phyloP scores from a whole-genome alignment of 2,113 vertebrate species.

The Hydrolagus affinis region DNA sequence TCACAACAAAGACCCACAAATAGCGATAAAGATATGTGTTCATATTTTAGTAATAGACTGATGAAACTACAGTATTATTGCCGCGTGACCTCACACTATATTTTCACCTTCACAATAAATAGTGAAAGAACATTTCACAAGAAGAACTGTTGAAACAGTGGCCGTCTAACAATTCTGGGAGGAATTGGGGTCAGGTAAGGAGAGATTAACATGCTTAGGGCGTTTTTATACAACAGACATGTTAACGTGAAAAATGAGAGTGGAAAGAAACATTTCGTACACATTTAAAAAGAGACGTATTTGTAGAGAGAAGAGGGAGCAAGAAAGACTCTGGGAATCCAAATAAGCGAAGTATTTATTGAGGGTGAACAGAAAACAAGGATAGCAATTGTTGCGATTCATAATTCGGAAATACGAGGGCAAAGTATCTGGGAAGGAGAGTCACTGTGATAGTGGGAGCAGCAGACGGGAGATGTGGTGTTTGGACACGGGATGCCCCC shows the following conservation, averaged over 20 bases:
- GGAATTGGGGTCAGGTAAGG: not conserved
- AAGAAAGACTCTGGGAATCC: not conserved
- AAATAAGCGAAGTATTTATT: not conserved
- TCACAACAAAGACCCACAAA: too few species aligned
- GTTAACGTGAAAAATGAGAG: not conserved
- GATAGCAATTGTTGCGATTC: not conserved
- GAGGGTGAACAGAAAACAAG: not conserved
- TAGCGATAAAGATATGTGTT: too few species aligned
- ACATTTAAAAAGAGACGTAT: not conserved
- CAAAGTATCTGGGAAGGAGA: not conserved
- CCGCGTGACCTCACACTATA: too few species aligned
- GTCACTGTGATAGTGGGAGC: not conserved
- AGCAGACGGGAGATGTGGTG: constrained; percentile 22
- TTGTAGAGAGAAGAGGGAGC: not conserved
- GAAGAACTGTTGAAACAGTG: not conserved
- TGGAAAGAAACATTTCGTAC: not conserved
- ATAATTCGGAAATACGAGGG: not conserved
- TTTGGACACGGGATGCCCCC: constrained; percentile 34
- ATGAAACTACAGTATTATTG: too few species aligned
- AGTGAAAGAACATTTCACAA: not conserved
- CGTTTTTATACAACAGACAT: not conserved
- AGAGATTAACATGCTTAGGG: too few species aligned
- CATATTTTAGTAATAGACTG: too few species aligned
- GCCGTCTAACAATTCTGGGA: too few species aligned
- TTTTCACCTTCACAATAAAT: not conserved